Evolutionary conservation across 2,888 invertebrate species (phyloP), one percentile per base, ranked within the genome.

Genomic region (Periphyllus acericola): DNA sequence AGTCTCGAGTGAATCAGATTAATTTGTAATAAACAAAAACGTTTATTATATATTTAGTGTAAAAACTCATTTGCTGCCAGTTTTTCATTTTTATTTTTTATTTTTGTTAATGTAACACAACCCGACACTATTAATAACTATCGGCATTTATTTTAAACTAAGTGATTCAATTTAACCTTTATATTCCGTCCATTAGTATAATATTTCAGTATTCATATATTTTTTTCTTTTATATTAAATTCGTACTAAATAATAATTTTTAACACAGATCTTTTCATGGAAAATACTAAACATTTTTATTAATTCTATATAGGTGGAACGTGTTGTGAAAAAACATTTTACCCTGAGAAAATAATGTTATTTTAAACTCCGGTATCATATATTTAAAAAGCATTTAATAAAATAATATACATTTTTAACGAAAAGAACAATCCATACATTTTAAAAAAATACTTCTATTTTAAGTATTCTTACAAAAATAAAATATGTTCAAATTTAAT

Each of bases 131-230:
- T 81, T 81, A 71, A 71, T 81, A 81, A 81, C 32, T 71, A 81
- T 81, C 68, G 81, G 71, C 32, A 46, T 71, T 81, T 81, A 46
- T 68, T 32, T 81, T 29, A 81, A 81, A 71, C 40, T 46, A 81
- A 81, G 46, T 66, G 71, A 81, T 81, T 81, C 34, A 68, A 68
- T 81, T 81, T 68, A 71, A 71, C 71, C 68, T 71, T 71, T 71
- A 71, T 46, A 32, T 40, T 29, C 17, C 19, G 32, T 81, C 68
- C 81, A 71, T 81, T 81, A 81, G 68, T 81, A 32, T 71, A 71
- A 68, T 80, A 25, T n/a, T 21, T 11, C 3, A 11, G 78, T 52
- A 80, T 80, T 60, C 66, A 36, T 80, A 34, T 60, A 60, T 21
- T 80, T 60, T 60, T 60, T 21, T 78, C 5, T 52, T 36, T 14